Conservation (phyloP, 2,113 vertebrate species). For the Rhabdomys dilectus region DNA sequence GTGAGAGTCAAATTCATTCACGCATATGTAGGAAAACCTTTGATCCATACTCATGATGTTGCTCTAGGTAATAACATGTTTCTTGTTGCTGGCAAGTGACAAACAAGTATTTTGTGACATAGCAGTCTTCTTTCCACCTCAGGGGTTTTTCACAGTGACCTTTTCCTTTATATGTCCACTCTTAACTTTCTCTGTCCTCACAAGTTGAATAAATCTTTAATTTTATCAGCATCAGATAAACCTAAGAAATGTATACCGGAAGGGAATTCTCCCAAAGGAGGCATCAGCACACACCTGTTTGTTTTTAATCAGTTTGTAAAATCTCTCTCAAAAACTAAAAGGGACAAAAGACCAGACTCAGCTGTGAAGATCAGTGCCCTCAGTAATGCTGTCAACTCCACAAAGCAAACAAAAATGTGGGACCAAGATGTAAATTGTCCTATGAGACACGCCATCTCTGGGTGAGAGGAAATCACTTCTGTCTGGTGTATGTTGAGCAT, state of each 20-base stretch:
- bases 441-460: not conserved
- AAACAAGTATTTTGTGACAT: not conserved
- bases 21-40: not conserved
- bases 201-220: not conserved
- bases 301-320: not conserved
- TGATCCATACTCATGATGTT: not conserved
- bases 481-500: not conserved
- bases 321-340: constrained; percentile 23
- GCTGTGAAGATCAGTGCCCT: not conserved
- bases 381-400: not conserved
- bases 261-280: not conserved
- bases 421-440: not conserved
- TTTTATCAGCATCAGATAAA: not conserved
- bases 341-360: not conserved
- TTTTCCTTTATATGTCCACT: not conserved
- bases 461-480: not conserved
- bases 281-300: not conserved
- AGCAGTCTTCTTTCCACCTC: not conserved
- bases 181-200: not conserved
- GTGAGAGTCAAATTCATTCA: not conserved
- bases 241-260: not conserved
- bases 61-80: not conserved
- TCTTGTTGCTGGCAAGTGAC: not conserved
- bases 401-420: not conserved
- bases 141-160: not conserved